These are phyloP conservation scores for Hippasteria phrygiana DNA, from an alignment of 53 echinoderm and acorn worm genomes.

Conservation along the genomic window DNA sequence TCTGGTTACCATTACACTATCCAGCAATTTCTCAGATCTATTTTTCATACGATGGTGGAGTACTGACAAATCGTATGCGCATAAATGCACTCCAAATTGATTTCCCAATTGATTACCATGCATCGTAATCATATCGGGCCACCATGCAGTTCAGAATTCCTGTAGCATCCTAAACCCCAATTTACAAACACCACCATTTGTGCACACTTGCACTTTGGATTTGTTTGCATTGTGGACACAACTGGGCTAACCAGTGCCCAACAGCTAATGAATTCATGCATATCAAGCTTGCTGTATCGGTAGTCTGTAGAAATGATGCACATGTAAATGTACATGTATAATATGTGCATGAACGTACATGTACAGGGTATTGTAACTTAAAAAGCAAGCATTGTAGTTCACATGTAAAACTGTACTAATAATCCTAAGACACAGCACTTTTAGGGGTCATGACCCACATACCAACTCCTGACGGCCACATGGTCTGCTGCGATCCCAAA, in stretches of 20 bases:
- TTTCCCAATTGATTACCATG: background rate
- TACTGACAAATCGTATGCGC: background rate
- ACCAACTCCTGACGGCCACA: slow-evolving; percentile 6
- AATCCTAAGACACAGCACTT: slow-evolving; percentile 24
- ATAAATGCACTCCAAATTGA: slow-evolving; percentile 14
- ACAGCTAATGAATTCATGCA: slow-evolving; percentile 17
- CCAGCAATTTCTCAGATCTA: no score
- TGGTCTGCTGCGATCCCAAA: background rate
- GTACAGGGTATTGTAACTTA: background rate
- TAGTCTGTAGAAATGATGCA: background rate
- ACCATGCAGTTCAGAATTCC: background rate
- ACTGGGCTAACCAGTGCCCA: slow-evolving; percentile 23
- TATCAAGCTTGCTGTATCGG: background rate
- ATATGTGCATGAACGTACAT: background rate
- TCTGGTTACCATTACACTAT: no score
- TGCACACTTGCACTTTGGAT: slow-evolving; percentile 46
- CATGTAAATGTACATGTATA: no score
- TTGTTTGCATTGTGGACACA: slow-evolving; percentile 42
- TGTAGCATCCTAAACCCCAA: slow-evolving; percentile 2
- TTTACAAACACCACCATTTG: slow-evolving; percentile 4
- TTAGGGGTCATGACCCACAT: slow-evolving; percentile 53
- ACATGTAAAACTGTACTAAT: background rate
- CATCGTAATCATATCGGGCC: background rate
- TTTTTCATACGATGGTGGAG: no score
- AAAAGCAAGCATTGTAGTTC: background rate